Conservation (phyloP, 2,797 vertebrate species). For the Esox masquinongy region DNA sequence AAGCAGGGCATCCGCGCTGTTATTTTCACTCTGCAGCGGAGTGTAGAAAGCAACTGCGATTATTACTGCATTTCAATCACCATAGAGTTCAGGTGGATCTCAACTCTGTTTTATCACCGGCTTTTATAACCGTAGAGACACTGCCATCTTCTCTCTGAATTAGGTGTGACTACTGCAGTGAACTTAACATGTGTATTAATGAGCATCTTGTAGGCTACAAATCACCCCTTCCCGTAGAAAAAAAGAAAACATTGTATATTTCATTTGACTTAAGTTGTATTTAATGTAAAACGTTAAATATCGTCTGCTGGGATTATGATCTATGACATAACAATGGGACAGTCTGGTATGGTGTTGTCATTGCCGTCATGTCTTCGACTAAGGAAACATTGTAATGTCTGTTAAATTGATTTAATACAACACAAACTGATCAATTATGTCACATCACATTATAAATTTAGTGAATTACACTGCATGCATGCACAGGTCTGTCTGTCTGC, state of each 20-base stretch:
- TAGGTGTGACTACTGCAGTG: conserved; percentile 8
- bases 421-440: neutral
- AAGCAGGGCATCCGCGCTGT: conserved; percentile 58
- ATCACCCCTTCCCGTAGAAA: neutral
- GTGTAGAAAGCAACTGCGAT: neutral
- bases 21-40: conserved; percentile 14
- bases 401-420: neutral
- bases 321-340: too few relatives aligned
- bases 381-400: neutral
- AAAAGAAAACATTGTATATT: neutral
- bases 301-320: too few relatives aligned
- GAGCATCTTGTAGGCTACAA: neutral
- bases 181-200: neutral
- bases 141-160: neutral
- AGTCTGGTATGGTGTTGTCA: too few relatives aligned
- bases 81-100: neutral
- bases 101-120: neutral
- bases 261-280: neutral
- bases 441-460: neutral
- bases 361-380: neutral
- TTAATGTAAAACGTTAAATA: neutral
- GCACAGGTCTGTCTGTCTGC: neutral
- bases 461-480: neutral
- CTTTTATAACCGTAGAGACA: neutral
- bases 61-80: neutral